Conservation (phyloP, 2,797 vertebrate species). For the Gobio occitaniae region DNA sequence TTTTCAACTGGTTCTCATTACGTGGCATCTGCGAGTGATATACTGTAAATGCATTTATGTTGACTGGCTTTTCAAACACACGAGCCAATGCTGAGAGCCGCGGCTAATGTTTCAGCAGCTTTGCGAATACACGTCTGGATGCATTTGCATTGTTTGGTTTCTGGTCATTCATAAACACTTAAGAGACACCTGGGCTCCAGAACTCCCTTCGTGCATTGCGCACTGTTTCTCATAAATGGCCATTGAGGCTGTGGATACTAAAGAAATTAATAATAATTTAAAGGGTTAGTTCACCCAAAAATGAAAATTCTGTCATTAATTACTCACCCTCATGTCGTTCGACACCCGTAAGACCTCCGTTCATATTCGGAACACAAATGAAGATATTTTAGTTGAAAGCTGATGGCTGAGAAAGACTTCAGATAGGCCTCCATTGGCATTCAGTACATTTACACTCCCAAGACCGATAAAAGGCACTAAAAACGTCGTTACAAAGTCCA, state of each 20-base stretch:
- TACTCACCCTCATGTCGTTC: too few relatives aligned
- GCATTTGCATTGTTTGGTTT: neutral
- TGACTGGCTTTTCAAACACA: slow-evolving; percentile 2
- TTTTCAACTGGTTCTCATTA: slow-evolving; percentile 31
- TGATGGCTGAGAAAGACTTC: too few relatives aligned
- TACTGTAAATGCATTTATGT: neutral
- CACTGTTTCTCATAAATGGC: neutral
- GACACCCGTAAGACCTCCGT: too few relatives aligned
- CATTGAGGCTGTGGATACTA: neutral
- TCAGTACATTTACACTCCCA: too few relatives aligned
- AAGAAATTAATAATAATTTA: neutral
- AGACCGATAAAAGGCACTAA: too few relatives aligned
- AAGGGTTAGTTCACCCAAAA: too few relatives aligned
- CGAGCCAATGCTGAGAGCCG: neutral
- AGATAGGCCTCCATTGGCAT: too few relatives aligned
- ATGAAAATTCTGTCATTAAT: too few relatives aligned
- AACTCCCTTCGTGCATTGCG: neutral
- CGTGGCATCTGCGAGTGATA: neutral
- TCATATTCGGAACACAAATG: too few relatives aligned
- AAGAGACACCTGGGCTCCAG: neutral
- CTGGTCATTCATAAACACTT: neutral
- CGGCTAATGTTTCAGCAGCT: neutral
- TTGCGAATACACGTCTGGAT: neutral
- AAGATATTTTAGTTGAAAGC: too few relatives aligned
- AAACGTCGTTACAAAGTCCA: too few relatives aligned